phyloP scores from a whole-genome alignment of 92 coral and sea anemone species.

The Heteractis magnifica region DNA sequence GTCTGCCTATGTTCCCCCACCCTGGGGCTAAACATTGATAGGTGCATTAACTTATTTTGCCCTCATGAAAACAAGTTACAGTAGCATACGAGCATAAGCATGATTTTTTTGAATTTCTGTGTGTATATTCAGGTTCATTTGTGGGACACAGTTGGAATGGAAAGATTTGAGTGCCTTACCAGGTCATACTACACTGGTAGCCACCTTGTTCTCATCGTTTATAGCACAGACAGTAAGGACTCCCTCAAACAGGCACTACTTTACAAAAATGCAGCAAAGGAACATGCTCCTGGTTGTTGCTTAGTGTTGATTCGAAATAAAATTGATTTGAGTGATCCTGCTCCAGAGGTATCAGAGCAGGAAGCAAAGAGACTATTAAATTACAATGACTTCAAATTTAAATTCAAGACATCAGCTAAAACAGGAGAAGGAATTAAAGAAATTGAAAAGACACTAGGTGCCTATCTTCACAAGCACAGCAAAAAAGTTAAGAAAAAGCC shows the following conservation, averaged over 20 bases:
- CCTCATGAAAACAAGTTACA: no score
- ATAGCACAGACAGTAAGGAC: constrained; percentile 45
- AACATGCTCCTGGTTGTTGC: constrained; percentile 56
- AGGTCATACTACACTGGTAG: constrained; percentile 67
- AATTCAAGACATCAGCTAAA: constrained; percentile 73
- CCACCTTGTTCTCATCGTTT: constrained; percentile 73
- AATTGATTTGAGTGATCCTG: constrained; percentile 58
- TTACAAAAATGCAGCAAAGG: constrained; percentile 18
- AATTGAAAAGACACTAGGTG: constrained; percentile 21
- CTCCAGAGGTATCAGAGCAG: constrained; percentile 33
- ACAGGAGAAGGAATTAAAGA: constrained; percentile 69
- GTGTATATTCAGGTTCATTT: constrained; percentile 43
- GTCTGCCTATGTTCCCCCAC: no score
- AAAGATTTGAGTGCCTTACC: constrained; percentile 56
- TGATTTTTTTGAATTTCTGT: constrained; percentile 1
- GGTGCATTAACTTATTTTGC: no score
- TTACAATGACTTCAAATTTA: constrained; percentile 16
- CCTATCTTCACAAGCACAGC: constrained; percentile 10
- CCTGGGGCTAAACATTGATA: no score
- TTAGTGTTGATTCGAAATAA: constrained; percentile 70
- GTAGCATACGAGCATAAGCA: no score
- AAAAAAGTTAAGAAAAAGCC: neutral
- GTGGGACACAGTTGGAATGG: constrained; percentile 84
- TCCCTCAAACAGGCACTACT: constrained; percentile 40
- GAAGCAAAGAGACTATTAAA: constrained; percentile 22